Percentiles rank a stretch among this genome's conserved stretches.
Conservation (phyloP, 2,888 invertebrate species). For the Idaea straminata region DNA sequence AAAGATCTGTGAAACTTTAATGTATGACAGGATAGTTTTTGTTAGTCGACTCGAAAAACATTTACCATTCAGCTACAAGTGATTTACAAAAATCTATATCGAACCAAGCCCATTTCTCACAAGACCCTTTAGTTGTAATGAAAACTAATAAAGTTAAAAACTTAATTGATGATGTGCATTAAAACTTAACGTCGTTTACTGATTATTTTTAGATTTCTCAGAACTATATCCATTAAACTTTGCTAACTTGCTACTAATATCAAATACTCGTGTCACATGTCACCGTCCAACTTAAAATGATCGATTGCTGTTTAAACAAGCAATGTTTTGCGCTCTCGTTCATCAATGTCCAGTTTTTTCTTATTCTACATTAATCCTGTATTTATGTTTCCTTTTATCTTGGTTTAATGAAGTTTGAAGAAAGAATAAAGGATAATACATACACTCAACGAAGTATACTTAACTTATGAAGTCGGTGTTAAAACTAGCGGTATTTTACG, state of each 20-base stretch:
- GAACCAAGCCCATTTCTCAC: too few relatives aligned
- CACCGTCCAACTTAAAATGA: constrained; percentile 24
- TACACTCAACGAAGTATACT: not conserved
- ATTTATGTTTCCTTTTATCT: constrained; percentile 35
- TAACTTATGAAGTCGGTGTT: not conserved
- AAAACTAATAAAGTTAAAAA: not conserved
- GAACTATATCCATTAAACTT: constrained; percentile 1
- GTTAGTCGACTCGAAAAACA: too few relatives aligned
- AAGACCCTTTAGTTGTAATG: too few relatives aligned
- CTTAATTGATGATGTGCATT: not conserved
- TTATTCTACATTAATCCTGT: constrained; percentile 14
- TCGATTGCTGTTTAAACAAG: constrained; percentile 18
- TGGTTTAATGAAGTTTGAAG: constrained; percentile 52
- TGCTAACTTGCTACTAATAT: constrained; percentile 8
- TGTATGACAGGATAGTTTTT: too few relatives aligned
- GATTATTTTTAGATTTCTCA: not conserved
- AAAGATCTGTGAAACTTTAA: too few relatives aligned
- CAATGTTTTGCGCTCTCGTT: constrained; percentile 23
- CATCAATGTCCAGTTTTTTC: constrained; percentile 26
- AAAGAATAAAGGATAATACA: constrained; percentile 54
- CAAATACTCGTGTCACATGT: constrained; percentile 23
- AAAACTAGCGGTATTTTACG: constrained; percentile 42
- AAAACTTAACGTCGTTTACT: not conserved
- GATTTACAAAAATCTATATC: too few relatives aligned
- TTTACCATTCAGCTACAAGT: too few relatives aligned